A percentile compares a stretch with the other conserved stretches of the same genome.
Conservation (phyloP, 2,888 invertebrate species). For the Caenorhabditis sp. region DNA sequence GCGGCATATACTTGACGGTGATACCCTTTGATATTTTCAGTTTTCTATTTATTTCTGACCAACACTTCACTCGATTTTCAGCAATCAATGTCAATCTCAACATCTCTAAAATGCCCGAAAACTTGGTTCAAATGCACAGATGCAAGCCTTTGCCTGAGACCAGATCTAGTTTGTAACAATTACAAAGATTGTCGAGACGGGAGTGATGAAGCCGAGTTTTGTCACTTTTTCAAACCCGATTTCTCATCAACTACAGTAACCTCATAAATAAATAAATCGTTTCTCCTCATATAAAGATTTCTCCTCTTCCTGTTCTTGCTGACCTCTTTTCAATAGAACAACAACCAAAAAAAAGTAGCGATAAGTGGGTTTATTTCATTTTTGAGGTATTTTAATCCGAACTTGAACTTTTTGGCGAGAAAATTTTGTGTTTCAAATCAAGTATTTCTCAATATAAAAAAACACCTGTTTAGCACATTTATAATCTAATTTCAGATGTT, state of each 20-base stretch:
- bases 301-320: too few relatives aligned
- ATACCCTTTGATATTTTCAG: too few relatives aligned
- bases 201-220: conserved; percentile 28
- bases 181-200: conserved; percentile 52
- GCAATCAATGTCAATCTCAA: conserved; percentile 23
- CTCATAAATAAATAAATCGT: neutral
- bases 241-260: neutral
- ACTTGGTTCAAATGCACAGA: conserved; percentile 53
- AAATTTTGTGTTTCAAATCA: neutral
- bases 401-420: neutral
- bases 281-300: neutral
- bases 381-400: neutral
- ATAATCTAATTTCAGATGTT: neutral
- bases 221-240: neutral
- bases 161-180: conserved; percentile 43
- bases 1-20: too few relatives aligned
- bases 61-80: conserved; percentile 11
- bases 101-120: conserved; percentile 40
- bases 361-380: conserved; percentile 2
- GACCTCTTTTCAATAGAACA: neutral
- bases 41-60: too few relatives aligned
- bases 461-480: neutral
- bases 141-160: conserved; percentile 38
- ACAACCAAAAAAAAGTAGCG: neutral
- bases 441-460: too few relatives aligned